Conservation (phyloP, 2,113 vertebrate genomes). For the Aptenodytes forsteri region DNA sequence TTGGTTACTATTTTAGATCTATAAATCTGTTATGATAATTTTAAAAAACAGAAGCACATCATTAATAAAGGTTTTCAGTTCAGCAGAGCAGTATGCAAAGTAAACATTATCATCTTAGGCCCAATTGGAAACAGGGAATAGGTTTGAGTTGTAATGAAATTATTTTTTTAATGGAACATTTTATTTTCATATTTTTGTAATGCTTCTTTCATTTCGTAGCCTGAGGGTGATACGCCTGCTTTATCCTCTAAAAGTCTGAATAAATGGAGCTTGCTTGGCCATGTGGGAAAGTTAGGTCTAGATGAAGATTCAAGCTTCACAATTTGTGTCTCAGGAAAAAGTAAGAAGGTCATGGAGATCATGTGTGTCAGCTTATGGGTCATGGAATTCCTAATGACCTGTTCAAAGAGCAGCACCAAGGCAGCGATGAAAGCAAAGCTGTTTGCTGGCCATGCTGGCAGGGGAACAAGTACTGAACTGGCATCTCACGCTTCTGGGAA, state of each 20-base stretch:
- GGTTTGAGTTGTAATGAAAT: constrained; percentile 28
- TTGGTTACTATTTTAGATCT: constrained; percentile 59
- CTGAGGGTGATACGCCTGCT: neutral
- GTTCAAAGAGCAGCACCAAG: neutral
- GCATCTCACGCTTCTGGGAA: neutral
- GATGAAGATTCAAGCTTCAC: neutral
- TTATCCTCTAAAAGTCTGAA: neutral
- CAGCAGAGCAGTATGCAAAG: constrained; percentile 34
- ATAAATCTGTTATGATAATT: constrained; percentile 70
- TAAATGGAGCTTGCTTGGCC: neutral
- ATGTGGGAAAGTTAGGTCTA: neutral
- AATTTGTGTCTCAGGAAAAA: neutral
- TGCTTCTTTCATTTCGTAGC: neutral
- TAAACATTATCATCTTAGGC: constrained; percentile 18
- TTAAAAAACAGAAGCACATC: constrained; percentile 25
- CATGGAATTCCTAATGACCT: neutral
- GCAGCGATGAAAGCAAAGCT: neutral
- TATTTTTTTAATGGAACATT: constrained; percentile 42
- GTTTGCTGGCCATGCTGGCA: neutral
- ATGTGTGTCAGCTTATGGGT: neutral
- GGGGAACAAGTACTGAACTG: neutral
- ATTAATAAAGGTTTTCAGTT: constrained; percentile 66
- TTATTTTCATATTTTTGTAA: constrained; percentile 38
- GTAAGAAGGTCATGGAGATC: neutral
- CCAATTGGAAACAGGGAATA: neutral